Evolutionary conservation across 2,797 vertebrate species (phyloP), one percentile per base, ranked within the genome.

Genomic region (Enteromius afrohamiltoni): DNA sequence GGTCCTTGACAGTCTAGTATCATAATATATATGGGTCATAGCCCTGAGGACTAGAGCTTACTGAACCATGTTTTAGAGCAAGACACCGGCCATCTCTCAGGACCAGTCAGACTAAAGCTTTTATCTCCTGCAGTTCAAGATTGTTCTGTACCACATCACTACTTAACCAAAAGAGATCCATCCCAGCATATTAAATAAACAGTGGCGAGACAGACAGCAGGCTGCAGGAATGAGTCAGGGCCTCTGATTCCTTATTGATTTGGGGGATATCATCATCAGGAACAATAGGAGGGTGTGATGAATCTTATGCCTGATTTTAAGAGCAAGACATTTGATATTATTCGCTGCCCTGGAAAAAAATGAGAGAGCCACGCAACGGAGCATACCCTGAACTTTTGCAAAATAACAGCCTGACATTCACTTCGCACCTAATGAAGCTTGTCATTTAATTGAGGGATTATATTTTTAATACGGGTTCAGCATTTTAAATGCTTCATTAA

Each of bases 31-130:
- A 19, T 77, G 77, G 88, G 89, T 84, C 86, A 55, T 34, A 55
- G 45, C 69, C 68, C 21, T 14, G 64, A 70, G 71, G 84, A 86
- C 85, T 47, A 84, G 67, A 64, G 86, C 90, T 90, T 84, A 90
- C 86, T 90, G 88, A 91, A 89, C 85, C 55, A 55, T 89, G 90
- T 90, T 86, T 58, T 74, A 90, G 60, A 85, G 79, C 87, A 51
- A 62, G 80, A 51, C 68, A 16, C 3, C 14, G 53, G 45, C 68
- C 64, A 64, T 87, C 74, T 90, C 78, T 91, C 58, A 83, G 21
- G 45, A 83, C 60, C 45, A 31, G 26, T 80, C 85, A 89, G 87
- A 81, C 69, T 29, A 77, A 73, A 65, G 86, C 76, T 75, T 67
- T 82, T 29, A 65, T 76, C 34, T 49, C 75, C 79, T 64, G 62